Conservation (phyloP, 2,888 invertebrate species). For the Mellilla xanthometata region DNA sequence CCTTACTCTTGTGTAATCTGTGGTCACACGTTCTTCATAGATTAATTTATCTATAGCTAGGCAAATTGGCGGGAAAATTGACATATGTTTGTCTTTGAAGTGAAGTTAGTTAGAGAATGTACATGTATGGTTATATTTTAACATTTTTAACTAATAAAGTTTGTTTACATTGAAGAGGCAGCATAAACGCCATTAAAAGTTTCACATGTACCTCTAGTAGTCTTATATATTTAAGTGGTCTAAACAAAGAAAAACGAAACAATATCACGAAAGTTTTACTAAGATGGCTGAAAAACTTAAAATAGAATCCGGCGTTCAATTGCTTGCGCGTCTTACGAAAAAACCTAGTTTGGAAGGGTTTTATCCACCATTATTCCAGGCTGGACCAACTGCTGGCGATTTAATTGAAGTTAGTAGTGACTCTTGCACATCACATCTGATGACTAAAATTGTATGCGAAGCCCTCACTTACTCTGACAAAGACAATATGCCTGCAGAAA, state of each 20-base stretch:
- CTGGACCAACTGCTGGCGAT: constrained; percentile 54
- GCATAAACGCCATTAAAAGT: no score
- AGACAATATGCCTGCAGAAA: constrained; percentile 52
- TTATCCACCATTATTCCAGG: constrained; percentile 70
- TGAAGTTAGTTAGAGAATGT: no score
- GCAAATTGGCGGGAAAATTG: constrained; percentile 5
- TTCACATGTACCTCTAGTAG: no score
- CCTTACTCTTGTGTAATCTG: no score
- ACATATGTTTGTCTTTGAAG: no score
- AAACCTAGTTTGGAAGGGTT: constrained; percentile 66
- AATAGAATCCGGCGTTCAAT: constrained; percentile 83
- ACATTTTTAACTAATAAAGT: no score
- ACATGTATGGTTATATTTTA: no score
- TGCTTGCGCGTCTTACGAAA: constrained; percentile 75
- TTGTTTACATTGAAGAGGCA: no score
- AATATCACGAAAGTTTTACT: not conserved
- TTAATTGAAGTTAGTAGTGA: constrained; percentile 62
- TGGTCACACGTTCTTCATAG: no score
- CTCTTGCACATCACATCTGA: constrained; percentile 42
- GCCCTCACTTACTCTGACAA: constrained; percentile 46
- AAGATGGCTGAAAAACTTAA: constrained; percentile 37
- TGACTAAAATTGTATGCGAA: constrained; percentile 61
- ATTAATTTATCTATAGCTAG: no score
- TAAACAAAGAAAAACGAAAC: no score
- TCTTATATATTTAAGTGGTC: no score